Percentiles rank a stretch among this genome's conserved stretches.
These are phyloP conservation scores for Hassar affinis DNA, from an alignment of 2,113 vertebrate species.

Conservation along the genomic window DNA sequence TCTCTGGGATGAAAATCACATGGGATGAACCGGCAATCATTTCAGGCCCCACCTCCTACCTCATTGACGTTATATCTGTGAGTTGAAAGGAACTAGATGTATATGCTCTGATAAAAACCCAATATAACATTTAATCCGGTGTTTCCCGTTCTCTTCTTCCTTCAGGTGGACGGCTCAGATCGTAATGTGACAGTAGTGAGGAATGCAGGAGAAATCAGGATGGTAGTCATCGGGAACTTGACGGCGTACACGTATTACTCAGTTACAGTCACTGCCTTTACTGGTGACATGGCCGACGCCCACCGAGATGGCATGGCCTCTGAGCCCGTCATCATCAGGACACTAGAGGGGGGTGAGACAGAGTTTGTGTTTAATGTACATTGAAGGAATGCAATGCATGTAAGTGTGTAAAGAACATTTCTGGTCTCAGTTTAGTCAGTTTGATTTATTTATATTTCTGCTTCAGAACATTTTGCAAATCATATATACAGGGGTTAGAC, in stretches of 20 bases:
- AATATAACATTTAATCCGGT: not conserved
- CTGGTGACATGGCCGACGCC: slow-evolving; percentile 74
- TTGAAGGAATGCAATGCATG: not conserved
- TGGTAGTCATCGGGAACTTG: slow-evolving; percentile 79
- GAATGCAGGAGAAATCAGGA: slow-evolving; percentile 74
- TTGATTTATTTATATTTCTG: not conserved
- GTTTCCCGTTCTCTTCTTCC: slow-evolving; percentile 33
- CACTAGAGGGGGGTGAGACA: slow-evolving; percentile 83
- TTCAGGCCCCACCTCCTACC: slow-evolving; percentile 88
- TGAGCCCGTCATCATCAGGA: slow-evolving; percentile 74
- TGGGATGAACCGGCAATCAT: slow-evolving; percentile 84
- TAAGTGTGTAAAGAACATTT: not conserved
- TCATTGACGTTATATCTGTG: slow-evolving; percentile 81
- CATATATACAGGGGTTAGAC: no score
- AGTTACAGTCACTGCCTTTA: slow-evolving; percentile 85
- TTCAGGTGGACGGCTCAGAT: slow-evolving; percentile 78
- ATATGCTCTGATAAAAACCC: not conserved
- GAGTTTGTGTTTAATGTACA: not conserved
- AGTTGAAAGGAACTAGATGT: slow-evolving; percentile 47
- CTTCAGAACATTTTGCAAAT: not conserved
- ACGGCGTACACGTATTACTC: slow-evolving; percentile 86
- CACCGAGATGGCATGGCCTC: slow-evolving; percentile 78
- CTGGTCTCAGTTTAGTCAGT: not conserved
- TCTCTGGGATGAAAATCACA: slow-evolving; percentile 78
- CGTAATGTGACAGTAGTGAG: slow-evolving; percentile 78